Evolutionary conservation across 2,113 vertebrate genomes (phyloP).

Genomic region (Xiphias gladius): DNA sequence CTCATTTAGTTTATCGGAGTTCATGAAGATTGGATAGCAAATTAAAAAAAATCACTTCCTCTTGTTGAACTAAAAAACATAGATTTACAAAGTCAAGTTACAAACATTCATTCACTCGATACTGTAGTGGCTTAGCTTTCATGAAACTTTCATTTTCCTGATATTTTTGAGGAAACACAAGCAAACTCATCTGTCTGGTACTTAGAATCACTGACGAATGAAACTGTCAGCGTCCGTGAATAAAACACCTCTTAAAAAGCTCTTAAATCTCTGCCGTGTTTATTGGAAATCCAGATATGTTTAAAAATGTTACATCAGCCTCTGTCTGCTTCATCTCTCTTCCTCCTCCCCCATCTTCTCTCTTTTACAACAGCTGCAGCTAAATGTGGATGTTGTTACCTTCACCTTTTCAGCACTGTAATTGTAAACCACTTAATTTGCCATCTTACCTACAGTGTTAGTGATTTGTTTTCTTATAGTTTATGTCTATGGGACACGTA

Average conservation of each 20-base stretch:
- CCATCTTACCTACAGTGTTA: neutral
- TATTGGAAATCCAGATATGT: constrained; percentile 20
- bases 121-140: neutral
- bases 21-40: neutral
- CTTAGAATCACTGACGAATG: neutral
- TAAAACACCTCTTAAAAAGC: constrained; percentile 4
- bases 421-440: neutral
- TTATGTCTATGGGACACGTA: neutral
- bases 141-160: neutral
- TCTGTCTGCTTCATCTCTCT: neutral
- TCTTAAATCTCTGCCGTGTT: neutral
- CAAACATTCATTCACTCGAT: neutral
- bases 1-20: neutral
- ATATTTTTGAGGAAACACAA: neutral
- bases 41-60: neutral
- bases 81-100: too few species aligned
- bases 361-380: neutral
- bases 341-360: neutral
- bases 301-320: constrained; percentile 11
- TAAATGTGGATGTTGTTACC: neutral
- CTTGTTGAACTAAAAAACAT: too few species aligned
- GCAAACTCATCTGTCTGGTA: neutral
- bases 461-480: neutral
- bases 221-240: neutral
- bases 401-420: neutral